Conservation (phyloP, 2,113 vertebrate genomes). For the Chamaetylas fuelleborni region DNA sequence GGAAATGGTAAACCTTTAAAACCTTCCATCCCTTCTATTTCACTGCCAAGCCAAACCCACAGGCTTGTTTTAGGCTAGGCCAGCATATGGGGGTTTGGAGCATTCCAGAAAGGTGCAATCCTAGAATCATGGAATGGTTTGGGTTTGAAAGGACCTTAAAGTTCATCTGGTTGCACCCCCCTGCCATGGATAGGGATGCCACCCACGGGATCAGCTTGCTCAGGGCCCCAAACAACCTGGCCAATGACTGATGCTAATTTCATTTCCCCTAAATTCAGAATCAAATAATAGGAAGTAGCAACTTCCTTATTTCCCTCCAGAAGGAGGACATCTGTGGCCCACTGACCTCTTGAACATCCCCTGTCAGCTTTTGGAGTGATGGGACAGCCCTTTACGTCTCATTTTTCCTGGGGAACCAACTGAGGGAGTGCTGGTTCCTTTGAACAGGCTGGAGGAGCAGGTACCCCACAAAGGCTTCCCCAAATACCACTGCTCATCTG, state of each 20-base stretch:
- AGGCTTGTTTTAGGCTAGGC: background rate
- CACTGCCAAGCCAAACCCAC: background rate
- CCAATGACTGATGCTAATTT: background rate
- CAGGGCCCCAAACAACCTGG: background rate
- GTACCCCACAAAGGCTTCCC: background rate
- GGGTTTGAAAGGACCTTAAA: background rate
- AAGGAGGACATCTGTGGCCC: background rate
- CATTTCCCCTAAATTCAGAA: background rate
- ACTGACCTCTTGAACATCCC: background rate
- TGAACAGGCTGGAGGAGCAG: background rate
- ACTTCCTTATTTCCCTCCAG: background rate
- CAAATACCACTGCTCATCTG: rapidly evolving
- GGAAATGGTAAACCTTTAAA: background rate
- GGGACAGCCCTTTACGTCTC: background rate
- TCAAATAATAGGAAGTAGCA: background rate
- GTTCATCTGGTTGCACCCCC: rapidly evolving
- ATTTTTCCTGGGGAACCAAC: background rate
- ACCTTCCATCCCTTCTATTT: background rate
- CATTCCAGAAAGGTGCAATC: background rate
- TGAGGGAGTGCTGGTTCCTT: rapidly evolving
- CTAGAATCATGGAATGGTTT: background rate
- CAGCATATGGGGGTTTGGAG: rapidly evolving
- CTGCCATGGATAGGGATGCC: background rate
- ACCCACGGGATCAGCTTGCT: background rate
- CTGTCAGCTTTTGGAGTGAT: background rate